These are phyloP conservation scores for Pipistrellus pipistrellus DNA, from an alignment of 2,797 vertebrate species.

Conservation along the genomic window DNA sequence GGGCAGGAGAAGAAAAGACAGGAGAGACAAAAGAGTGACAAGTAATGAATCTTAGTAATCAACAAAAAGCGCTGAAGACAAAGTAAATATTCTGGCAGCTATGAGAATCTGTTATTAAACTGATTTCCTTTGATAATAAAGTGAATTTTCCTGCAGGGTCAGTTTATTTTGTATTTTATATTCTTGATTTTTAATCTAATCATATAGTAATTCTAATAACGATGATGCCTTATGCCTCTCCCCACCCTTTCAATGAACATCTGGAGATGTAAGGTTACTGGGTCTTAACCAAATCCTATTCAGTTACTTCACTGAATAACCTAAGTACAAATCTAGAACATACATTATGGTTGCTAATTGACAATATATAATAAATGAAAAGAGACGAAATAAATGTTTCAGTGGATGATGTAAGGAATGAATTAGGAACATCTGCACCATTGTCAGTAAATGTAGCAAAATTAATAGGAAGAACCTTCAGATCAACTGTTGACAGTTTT, in stretches of 20 bases:
- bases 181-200: constrained; percentile 46
- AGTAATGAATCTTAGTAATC: background rate
- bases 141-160: constrained; percentile 1
- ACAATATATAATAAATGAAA: background rate
- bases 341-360: background rate
- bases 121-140: constrained; percentile 32
- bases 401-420: background rate
- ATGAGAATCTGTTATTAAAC: background rate
- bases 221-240: background rate
- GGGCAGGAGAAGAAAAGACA: background rate
- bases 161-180: constrained; percentile 13
- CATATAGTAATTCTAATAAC: background rate
- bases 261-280: background rate
- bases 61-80: background rate
- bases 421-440: background rate
- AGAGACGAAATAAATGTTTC: background rate
- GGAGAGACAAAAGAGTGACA: background rate
- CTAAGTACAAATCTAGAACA: background rate
- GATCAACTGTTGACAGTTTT: background rate
- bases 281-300: background rate
- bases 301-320: background rate
- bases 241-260: background rate
- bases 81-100: constrained; percentile 18
- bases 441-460: background rate
- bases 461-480: background rate